Conservation (phyloP, 2,113 vertebrate species). For the Clarias macrocephalus region DNA sequence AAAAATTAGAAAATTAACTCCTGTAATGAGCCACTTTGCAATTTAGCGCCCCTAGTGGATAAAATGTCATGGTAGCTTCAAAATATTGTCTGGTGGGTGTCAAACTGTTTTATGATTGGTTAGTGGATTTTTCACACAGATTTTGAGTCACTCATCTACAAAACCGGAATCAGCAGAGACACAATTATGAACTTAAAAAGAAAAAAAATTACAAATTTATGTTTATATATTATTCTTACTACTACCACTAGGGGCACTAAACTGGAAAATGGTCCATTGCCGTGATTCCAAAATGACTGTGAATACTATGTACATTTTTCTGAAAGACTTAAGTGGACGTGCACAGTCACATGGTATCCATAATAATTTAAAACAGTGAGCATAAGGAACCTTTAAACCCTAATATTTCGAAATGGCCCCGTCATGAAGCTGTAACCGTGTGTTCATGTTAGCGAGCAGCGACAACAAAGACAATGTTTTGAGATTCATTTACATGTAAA, state of each 20-base stretch:
- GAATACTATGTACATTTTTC: neutral
- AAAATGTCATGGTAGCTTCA: too few species aligned
- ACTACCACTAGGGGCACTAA: too few species aligned
- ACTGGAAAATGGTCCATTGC: neutral
- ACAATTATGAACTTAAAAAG: too few species aligned
- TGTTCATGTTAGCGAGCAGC: neutral
- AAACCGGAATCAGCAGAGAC: too few species aligned
- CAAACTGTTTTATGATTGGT: too few species aligned
- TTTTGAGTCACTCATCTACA: too few species aligned
- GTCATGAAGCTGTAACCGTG: neutral
- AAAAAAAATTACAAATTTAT: too few species aligned
- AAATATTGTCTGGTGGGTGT: too few species aligned
- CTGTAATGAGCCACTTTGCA: neutral
- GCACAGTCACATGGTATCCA: neutral
- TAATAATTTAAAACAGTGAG: conserved; percentile 1
- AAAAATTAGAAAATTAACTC: too few species aligned
- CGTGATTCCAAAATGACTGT: neutral
- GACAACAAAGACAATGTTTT: neutral
- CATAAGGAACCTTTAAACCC: neutral
- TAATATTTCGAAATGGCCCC: neutral
- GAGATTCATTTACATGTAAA: neutral
- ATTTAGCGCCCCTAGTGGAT: too few species aligned
- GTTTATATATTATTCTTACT: too few species aligned
- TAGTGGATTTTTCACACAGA: too few species aligned
- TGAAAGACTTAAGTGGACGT: neutral